A percentile compares a stretch with the other conserved stretches of the same genome.
These are phyloP conservation scores for chimpanzee (Pan troglodytes) DNA, from an alignment of 2,113 vertebrate species.

Conservation along the genomic window NHGRI_mPanTro3-v2.1_pri NC_086015.1:77795501-77796000, in stretches of 20 bases:
- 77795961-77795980: background rate
- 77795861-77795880: background rate
- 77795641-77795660: background rate
- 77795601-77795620: background rate
- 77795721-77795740: background rate
- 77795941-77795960: conserved; percentile 29
- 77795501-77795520: background rate
- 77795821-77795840: background rate
- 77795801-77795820: background rate
- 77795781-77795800: background rate
- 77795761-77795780: background rate
- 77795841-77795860: conserved; percentile 50
- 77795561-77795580: background rate
- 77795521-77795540: background rate
- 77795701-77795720: background rate
- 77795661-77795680: background rate
- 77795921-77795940: background rate
- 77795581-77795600: background rate
- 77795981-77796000: background rate
- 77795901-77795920: background rate
- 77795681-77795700: background rate
- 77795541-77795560: background rate
- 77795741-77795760: background rate
- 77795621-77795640: background rate
- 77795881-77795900: conserved; percentile 20